phyloP scores from a whole-genome alignment of 2,888 invertebrate genomes.

The Amblyjoppa proteus region DNA sequence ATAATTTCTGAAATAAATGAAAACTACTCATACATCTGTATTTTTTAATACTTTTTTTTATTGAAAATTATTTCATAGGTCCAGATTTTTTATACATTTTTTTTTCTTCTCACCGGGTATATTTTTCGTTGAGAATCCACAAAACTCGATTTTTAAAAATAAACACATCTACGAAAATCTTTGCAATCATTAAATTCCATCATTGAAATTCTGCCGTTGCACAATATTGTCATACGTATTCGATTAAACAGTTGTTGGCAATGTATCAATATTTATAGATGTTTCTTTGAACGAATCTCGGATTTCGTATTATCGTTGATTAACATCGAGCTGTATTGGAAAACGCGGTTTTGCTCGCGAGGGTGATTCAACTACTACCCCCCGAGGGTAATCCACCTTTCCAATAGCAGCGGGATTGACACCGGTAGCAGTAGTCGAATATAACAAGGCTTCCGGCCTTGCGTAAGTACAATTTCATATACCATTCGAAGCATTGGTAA shows the following conservation, averaged over 20 bases:
- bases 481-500: slow-evolving; percentile 20
- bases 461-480: slow-evolving; percentile 74
- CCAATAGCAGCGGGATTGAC: slow-evolving; percentile 77
- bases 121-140: too few species aligned
- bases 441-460: slow-evolving; percentile 80
- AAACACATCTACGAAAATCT: too few species aligned
- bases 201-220: neutral
- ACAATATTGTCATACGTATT: too few species aligned
- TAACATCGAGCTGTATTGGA: neutral
- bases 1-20: too few species aligned
- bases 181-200: slow-evolving; percentile 33
- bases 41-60: too few species aligned
- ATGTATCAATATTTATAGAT: neutral
- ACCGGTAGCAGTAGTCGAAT: slow-evolving; percentile 80
- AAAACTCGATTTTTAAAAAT: too few species aligned
- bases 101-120: too few species aligned
- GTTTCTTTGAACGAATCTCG: too few species aligned
- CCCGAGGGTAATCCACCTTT: slow-evolving; percentile 44
- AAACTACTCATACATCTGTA: too few species aligned
- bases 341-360: slow-evolving; percentile 7
- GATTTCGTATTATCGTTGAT: slow-evolving; percentile 5
- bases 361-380: slow-evolving; percentile 35
- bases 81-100: too few species aligned
- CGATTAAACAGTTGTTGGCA: too few species aligned
- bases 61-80: too few species aligned